A percentile compares a stretch with the other conserved stretches of the same genome.
Conservation (phyloP, 1,140 invertebrate genomes). For the Atta texana region DNA sequence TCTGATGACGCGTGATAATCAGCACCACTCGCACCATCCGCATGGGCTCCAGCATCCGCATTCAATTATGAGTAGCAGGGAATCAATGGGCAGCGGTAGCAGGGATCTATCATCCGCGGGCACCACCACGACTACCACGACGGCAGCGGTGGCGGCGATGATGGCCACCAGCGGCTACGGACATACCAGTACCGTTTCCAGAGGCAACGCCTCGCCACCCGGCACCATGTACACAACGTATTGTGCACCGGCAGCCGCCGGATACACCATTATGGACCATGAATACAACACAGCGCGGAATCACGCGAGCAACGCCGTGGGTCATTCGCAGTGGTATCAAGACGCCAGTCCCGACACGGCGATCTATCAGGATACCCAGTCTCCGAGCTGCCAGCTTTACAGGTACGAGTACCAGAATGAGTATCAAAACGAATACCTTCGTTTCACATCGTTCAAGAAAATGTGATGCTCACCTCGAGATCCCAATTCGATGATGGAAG, state of each 20-base stretch:
- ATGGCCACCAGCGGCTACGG: constrained; percentile 88
- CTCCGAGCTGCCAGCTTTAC: constrained; percentile 84
- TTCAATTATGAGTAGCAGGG: constrained; percentile 85
- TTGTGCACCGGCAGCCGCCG: constrained; percentile 84
- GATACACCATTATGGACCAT: constrained; percentile 84
- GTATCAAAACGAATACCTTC: background rate
- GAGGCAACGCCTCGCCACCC: constrained; percentile 86
- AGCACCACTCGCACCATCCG: constrained; percentile 86
- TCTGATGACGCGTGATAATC: constrained; percentile 83
- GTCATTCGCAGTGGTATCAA: constrained; percentile 84
- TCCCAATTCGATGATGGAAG: background rate
- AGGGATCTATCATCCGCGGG: constrained; percentile 79
- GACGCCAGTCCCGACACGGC: constrained; percentile 83
- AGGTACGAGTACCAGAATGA: constrained; percentile 74
- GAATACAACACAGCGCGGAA: constrained; percentile 83
- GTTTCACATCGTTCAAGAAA: background rate
- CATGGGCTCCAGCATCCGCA: constrained; percentile 86
- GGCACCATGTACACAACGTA: constrained; percentile 86
- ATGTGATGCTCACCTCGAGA: background rate
- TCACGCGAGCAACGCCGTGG: constrained; percentile 77
- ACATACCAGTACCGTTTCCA: constrained; percentile 80
- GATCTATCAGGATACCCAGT: constrained; percentile 85
- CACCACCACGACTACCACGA: constrained; percentile 78
- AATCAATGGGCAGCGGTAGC: constrained; percentile 82
- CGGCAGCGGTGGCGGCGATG: constrained; percentile 82